These are phyloP conservation scores for Geophilus truncorum DNA, from an alignment of 2,888 invertebrate genomes.

Conservation along the genomic window DNA sequence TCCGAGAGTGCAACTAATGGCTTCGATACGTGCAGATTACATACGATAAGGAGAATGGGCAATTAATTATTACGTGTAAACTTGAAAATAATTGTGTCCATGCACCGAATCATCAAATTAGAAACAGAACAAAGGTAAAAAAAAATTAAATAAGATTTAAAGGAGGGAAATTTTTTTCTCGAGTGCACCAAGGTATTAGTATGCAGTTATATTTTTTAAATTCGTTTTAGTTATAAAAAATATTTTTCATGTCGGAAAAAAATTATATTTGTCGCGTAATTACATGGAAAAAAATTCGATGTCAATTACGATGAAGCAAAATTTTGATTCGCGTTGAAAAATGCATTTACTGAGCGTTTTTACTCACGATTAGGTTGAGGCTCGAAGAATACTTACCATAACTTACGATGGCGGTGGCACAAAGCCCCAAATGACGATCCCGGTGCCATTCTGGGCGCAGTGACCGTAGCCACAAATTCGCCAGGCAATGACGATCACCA, in stretches of 20 bases:
- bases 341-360: not conserved
- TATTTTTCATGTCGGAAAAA: not conserved
- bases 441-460: not conserved
- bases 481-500: conserved; percentile 22
- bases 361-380: not conserved
- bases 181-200: too few relatives aligned
- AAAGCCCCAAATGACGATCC: conserved; percentile 31
- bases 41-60: not conserved
- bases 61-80: conserved; percentile 30
- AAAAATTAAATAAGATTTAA: not conserved
- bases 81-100: conserved; percentile 22
- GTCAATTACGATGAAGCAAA: not conserved
- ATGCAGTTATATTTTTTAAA: too few relatives aligned
- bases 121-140: not conserved
- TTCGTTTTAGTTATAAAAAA: not conserved
- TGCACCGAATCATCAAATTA: conserved; percentile 12
- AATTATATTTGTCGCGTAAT: not conserved
- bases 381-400: conserved; percentile 31
- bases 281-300: not conserved
- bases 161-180: not conserved
- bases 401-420: conserved; percentile 33
- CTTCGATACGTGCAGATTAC: conserved; percentile 28
- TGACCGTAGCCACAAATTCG: conserved; percentile 35
- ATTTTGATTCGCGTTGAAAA: not conserved
- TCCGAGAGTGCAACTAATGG: conserved; percentile 27